Conservation (phyloP, 2,113 vertebrate genomes). For the Orcinus orca region DNA sequence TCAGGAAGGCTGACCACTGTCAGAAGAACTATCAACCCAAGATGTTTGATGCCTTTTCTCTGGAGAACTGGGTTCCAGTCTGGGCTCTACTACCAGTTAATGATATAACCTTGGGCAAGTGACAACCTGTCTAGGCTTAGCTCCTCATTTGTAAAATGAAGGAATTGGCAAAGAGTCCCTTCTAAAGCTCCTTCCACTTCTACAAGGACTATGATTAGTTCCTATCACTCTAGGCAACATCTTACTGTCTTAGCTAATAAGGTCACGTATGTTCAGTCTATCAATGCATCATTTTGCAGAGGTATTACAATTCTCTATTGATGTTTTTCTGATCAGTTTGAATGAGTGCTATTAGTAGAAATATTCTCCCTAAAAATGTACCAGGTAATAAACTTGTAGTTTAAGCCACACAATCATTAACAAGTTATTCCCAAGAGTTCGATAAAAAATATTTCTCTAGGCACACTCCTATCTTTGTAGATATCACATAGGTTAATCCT, state of each 20-base stretch:
- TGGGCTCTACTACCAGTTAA: neutral
- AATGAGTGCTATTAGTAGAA: constrained; percentile 11
- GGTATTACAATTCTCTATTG: neutral
- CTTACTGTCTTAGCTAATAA: constrained; percentile 40
- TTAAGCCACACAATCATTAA: constrained; percentile 44
- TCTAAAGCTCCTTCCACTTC: neutral
- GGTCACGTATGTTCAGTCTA: neutral
- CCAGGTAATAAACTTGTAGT: constrained; percentile 51
- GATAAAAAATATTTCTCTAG: constrained; percentile 46
- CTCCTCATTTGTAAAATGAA: constrained; percentile 33
- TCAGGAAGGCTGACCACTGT: neutral
- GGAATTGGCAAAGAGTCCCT: neutral
- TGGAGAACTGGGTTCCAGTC: neutral
- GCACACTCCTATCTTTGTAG: neutral
- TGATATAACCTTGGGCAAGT: constrained; percentile 27
- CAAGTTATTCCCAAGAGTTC: constrained; percentile 37
- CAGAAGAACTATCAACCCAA: neutral
- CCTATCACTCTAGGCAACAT: constrained; percentile 40
- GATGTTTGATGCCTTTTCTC: neutral
- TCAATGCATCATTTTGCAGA: constrained; percentile 30
- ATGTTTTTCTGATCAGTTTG: constrained; percentile 14
- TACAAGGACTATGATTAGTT: constrained; percentile 21
- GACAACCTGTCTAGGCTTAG: constrained; percentile 15
- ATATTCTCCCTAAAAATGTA: neutral
- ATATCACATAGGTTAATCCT: constrained; percentile 11